phyloP scores from a whole-genome alignment of 2,113 vertebrate genomes.

The Herpailurus yagouaroundi region DNA sequence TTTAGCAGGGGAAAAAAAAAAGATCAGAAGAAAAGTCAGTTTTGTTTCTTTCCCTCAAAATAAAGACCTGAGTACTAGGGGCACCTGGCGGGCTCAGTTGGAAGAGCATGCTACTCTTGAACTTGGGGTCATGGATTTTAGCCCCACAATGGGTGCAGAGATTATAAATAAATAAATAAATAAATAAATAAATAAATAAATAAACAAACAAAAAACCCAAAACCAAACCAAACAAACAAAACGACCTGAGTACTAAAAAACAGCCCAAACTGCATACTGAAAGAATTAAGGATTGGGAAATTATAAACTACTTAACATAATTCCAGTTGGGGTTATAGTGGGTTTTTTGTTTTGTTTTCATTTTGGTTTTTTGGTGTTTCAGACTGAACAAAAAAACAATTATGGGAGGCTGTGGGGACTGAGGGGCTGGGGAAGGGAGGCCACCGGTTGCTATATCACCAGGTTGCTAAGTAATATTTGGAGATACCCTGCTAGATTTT shows the following conservation, averaged over 20 bases:
- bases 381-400: background rate
- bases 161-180: no score
- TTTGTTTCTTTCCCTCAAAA: background rate
- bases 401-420: background rate
- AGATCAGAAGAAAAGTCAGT: background rate
- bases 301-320: background rate
- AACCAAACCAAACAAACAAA: no score
- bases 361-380: background rate
- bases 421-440: background rate
- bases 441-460: background rate
- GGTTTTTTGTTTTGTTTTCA: background rate
- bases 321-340: background rate
- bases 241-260: background rate
- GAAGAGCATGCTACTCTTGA: no score
- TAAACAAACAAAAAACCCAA: accelerated
- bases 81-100: no score
- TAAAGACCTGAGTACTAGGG: background rate
- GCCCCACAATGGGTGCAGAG: no score
- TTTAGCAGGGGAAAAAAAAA: background rate
- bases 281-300: background rate
- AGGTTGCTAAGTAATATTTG: background rate
- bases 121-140: no score
- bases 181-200: no score
- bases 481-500: background rate
- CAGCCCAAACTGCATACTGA: background rate